Conservation (phyloP, 2,888 invertebrate genomes). For the Chloroclysta siterata region DNA sequence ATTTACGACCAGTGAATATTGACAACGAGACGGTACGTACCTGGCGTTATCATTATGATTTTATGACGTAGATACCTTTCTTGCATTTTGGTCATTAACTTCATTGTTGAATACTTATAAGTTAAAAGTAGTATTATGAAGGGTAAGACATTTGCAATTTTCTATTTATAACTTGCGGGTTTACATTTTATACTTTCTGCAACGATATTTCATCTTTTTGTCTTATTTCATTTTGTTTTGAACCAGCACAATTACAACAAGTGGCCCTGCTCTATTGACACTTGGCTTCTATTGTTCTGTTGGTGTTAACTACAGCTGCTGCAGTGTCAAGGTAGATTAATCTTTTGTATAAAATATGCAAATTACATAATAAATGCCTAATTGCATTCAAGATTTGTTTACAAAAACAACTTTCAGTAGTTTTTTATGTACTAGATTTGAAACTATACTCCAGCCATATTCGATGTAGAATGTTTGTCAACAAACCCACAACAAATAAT, state of each 20-base stretch:
- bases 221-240: slow-evolving; percentile 1
- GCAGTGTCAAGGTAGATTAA: slow-evolving; percentile 72
- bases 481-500: too few species aligned
- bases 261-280: slow-evolving; percentile 69
- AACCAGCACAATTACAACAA: background rate
- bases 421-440: background rate
- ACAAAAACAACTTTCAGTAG: background rate
- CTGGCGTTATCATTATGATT: slow-evolving; percentile 50
- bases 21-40: slow-evolving; percentile 73
- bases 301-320: slow-evolving; percentile 57
- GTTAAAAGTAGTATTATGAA: too few species aligned
- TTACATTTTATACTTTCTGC: background rate
- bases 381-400: background rate
- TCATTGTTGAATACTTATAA: background rate
- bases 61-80: slow-evolving; percentile 53
- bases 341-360: slow-evolving; percentile 45
- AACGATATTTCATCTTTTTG: background rate
- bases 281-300: slow-evolving; percentile 61
- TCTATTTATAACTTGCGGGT: background rate
- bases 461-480: too few species aligned
- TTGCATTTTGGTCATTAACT: slow-evolving; percentile 18
- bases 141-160: too few species aligned
- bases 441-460: too few species aligned
- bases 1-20: slow-evolving; percentile 63
- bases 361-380: slow-evolving; percentile 3